Base-by-base conservation (phyloP, 2,888 invertebrate species). In the Acrocyrtus sp. region DNA sequence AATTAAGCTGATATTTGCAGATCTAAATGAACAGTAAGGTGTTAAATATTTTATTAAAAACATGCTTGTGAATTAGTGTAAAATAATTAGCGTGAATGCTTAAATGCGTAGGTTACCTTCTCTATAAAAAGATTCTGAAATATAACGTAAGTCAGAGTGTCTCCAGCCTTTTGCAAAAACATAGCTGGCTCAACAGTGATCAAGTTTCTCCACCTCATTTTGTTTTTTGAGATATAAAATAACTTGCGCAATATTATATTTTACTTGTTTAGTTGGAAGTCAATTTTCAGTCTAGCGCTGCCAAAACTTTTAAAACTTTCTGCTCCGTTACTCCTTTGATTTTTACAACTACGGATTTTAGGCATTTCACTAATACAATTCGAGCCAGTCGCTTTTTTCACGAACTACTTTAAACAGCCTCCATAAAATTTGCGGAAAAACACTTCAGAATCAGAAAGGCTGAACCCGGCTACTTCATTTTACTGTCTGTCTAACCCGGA, bases 111-210 rank as follows among this genome's bases (percentile, higher is more conserved):
- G 5, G 34, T 68, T 78, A 81, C 81, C 75, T 81, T 81, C 22
- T 80, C 79, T 56, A 81, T 81, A 61, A 81, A 81, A 5, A 81
- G 70, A 72, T 81, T 81, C 73, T 81, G 81, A 57, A 78, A 81
- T 48, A 81, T 81, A 8, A 81, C 81, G 39, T 76, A 80, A 12
- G 79, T 80, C 22, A 81, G 34, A 8, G 81, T 81, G 41, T 81
- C 81, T 12, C 79, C 81, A 8, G 74, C 79, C 56, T 79, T 76
- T 58, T 81, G 81, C 1, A 81, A 62, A 51, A 81, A 81, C 81
- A 80, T 81, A 1, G 76, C 63, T 12, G 81, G 81, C 24, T 81
- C 81, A 10, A 81, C 75, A 0, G 79, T 80, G 1, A 81, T 68
- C n/a, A 63, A 22, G n/a, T 76, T 78, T 45, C 63, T 48, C 76